These are phyloP conservation scores for Drosophila aldrichi DNA, from an alignment of 2,888 invertebrate species.

Conservation along the genomic window DNA sequence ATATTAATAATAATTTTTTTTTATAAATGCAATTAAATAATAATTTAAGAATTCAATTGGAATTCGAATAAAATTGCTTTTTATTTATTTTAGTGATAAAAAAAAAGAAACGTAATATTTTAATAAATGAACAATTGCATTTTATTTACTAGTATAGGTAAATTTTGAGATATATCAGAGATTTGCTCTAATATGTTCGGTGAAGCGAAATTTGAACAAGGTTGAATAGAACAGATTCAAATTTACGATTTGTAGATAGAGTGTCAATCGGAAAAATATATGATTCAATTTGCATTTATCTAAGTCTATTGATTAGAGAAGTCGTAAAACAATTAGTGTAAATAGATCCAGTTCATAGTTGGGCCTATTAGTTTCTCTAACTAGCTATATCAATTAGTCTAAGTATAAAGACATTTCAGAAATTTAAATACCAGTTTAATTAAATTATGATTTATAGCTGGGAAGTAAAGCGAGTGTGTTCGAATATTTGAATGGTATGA, in stretches of 20 bases:
- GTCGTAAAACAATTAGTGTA: slow-evolving; percentile 1
- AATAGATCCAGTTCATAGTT: neutral
- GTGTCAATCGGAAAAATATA: neutral
- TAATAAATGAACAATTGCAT: no score
- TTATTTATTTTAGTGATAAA: neutral
- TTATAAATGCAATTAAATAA: neutral
- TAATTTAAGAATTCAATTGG: neutral
- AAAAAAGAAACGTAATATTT: neutral
- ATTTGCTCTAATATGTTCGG: neutral
- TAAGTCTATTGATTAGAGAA: neutral
- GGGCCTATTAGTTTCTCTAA: neutral
- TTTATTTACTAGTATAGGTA: neutral
- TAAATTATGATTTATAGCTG: slow-evolving; percentile 26
- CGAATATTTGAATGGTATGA: slow-evolving; percentile 17
- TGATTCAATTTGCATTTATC: neutral
- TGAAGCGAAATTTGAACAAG: neutral
- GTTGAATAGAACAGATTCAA: neutral
- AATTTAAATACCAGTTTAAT: slow-evolving; percentile 1
- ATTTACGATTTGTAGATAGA: neutral
- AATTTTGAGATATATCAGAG: neutral
- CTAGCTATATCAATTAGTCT: slow-evolving; percentile 4
- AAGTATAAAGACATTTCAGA: neutral
- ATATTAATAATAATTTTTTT: neutral
- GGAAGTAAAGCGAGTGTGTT: slow-evolving; percentile 20
- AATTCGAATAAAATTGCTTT: neutral